These are phyloP conservation scores for Apantesis nais DNA, from an alignment of 2,888 invertebrate species.

Conservation along the genomic window DNA sequence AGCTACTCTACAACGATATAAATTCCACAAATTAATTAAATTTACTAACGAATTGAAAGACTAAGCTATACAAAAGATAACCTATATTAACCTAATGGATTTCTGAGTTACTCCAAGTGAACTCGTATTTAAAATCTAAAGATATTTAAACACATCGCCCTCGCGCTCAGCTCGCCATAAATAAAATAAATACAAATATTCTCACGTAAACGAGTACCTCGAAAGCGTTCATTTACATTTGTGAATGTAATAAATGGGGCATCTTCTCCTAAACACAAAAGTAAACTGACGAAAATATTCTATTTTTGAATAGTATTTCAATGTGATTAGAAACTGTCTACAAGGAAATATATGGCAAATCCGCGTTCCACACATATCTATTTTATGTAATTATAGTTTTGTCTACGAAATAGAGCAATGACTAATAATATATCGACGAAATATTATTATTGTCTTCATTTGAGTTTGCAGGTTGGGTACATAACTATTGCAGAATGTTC, in stretches of 20 bases:
- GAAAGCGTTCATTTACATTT: conserved; percentile 83
- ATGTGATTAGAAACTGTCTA: conserved; percentile 58
- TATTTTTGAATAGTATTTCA: conserved; percentile 60
- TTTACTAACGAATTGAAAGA: conserved; percentile 48
- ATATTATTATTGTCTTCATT: conserved; percentile 34
- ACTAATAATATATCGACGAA: conserved; percentile 24
- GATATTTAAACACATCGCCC: conserved; percentile 84
- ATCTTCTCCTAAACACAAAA: conserved; percentile 78
- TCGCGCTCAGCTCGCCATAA: conserved; percentile 79
- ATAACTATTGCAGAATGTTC: conserved; percentile 22
- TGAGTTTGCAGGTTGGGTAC: conserved; percentile 26
- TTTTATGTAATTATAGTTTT: conserved; percentile 34
- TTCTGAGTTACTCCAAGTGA: conserved; percentile 74
- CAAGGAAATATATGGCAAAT: conserved; percentile 53
- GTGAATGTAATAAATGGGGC: conserved; percentile 84
- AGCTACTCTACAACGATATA: conserved; percentile 33
- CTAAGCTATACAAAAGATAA: conserved; percentile 71
- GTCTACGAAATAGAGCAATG: conserved; percentile 16
- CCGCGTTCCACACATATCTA: conserved; percentile 49
- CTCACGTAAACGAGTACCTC: conserved; percentile 84
- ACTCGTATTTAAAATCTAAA: conserved; percentile 80
- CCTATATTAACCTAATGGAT: conserved; percentile 79
- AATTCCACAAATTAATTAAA: conserved; percentile 48
- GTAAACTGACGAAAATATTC: conserved; percentile 71
- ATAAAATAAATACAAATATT: conserved; percentile 86